Evolutionary conservation across 1,140 invertebrate genomes (phyloP).

Genomic region (Myzus persicae): DNA sequence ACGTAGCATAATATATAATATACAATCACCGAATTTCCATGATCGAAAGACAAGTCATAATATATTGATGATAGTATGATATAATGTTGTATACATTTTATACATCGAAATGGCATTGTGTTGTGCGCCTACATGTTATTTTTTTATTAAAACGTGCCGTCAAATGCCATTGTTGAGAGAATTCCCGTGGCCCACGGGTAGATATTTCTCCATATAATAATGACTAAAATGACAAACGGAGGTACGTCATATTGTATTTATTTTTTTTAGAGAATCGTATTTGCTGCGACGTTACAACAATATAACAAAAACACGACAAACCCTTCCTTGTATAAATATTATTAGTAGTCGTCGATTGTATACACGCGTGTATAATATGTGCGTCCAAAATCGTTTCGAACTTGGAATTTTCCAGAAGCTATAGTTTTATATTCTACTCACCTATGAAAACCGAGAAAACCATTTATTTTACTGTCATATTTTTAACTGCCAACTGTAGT

Average conservation of each 20-base stretch:
- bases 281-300: not conserved
- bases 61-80: not conserved
- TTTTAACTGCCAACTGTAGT: too few species aligned
- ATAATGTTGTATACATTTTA: not conserved
- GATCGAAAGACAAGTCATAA: not conserved
- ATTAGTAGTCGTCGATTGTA: too few species aligned
- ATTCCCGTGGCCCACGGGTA: not conserved
- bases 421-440: too few species aligned
- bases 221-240: not conserved
- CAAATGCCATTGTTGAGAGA: not conserved
- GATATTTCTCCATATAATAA: not conserved
- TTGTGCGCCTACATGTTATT: not conserved
- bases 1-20: not conserved
- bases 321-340: too few species aligned
- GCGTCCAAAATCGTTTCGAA: too few species aligned
- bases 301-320: not conserved
- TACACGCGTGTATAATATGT: too few species aligned
- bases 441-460: too few species aligned
- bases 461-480: too few species aligned
- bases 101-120: not conserved
- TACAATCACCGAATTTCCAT: not conserved
- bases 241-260: not conserved
- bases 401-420: too few species aligned
- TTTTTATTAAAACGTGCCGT: not conserved
- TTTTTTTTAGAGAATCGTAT: not conserved